Conservation (phyloP, 1,140 invertebrate species). For the Brachystomella parvula region DNA sequence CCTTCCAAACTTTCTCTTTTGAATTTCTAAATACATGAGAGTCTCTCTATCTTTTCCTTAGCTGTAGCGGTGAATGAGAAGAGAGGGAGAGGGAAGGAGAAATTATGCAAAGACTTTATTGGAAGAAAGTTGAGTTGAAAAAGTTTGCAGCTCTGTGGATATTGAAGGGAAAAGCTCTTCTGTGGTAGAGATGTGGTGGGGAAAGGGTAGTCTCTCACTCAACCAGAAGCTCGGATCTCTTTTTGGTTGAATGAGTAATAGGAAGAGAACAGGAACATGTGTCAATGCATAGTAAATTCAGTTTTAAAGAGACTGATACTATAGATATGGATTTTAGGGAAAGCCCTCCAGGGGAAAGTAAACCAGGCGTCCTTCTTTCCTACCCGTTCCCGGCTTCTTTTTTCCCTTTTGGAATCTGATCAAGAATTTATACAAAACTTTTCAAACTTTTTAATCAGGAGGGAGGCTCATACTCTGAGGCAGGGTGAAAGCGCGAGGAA, state of each 20-base stretch:
- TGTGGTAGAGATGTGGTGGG: no score
- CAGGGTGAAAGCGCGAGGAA: no score
- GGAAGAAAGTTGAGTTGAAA: neutral
- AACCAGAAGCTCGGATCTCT: neutral
- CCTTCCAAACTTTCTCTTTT: neutral
- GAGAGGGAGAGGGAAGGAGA: no score
- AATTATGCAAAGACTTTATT: neutral
- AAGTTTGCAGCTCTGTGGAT: neutral
- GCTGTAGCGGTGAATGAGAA: no score
- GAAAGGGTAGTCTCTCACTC: no score
- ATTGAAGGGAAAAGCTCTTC: neutral
- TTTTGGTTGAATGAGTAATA: no score
- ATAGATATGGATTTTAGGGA: neutral
- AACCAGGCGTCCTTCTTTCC: no score
- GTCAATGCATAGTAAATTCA: no score
- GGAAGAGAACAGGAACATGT: neutral
- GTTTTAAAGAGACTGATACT: no score
- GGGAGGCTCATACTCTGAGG: neutral
- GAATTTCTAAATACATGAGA: neutral
- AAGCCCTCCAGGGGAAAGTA: neutral
- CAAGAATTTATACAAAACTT: no score
- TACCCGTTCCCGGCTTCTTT: no score
- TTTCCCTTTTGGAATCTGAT: no score
- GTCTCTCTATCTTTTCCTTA: neutral
- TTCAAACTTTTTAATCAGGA: neutral